Base-by-base conservation (phyloP, 2,888 invertebrate species). In the Imbricaverruca yamaguchii region DNA sequence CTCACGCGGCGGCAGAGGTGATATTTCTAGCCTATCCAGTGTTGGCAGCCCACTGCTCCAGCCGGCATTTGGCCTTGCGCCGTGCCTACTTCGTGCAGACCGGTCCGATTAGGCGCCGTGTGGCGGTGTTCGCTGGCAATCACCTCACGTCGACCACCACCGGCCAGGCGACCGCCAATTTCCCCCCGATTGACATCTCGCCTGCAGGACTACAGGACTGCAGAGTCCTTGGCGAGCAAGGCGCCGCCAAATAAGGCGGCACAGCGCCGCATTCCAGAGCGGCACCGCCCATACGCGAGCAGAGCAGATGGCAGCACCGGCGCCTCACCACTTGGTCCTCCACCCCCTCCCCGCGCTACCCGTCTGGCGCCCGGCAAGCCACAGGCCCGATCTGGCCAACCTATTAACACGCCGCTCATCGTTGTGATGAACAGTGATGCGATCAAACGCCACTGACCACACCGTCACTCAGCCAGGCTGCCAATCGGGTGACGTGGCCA, bases 291-390 rank as follows among this genome's bases (percentile, higher is more conserved):
- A 11, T 53, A 21, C 25, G 25, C 23, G 13, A 11, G 23, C 53
- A 9, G 39, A 18, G 53, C 69, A 69, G 69, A 53, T 69, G 69
- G 69, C 69, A 69, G 69, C 69, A 69, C 39, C 67, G 67, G 9
- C 67, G 67, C 67, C 67, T 2, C 23, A 63, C 9, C 21, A 21
- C n/a, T 21, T n/a, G 63, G 63, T 0, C 63, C 18, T 21, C 63
- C 8, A 7, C n/a, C n/a, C 63, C 18, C 61, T 21, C 8, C 63
- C n/a, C n/a, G 9, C 9, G 63, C 21, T 9, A 21, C 18, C 63
- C 63, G 63, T 15, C n/a, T 21, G 63, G 8, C 10, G 63, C 9
- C n/a, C 63, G 61, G 18, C 63, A 10, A 10, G n/a, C n/a, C n/a
- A n/a, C 63, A 1, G 63, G 10, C n/a, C 0, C 63, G 3, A 21